Conservation (phyloP, 2,888 invertebrate genomes). For the Pedicia rivosa region DNA sequence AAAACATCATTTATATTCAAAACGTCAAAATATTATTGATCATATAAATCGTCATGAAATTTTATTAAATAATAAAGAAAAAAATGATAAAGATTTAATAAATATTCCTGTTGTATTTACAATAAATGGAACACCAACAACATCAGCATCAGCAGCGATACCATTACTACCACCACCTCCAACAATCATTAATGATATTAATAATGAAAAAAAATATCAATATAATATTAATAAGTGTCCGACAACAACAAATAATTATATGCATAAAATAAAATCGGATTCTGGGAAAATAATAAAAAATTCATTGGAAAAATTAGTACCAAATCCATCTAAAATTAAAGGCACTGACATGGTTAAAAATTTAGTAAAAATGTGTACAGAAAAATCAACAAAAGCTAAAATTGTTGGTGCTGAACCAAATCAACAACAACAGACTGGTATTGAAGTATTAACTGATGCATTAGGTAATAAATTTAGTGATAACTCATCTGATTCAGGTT, state of each 20-base stretch:
- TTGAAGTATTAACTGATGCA: constrained; percentile 11
- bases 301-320: constrained; percentile 16
- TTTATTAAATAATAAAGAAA: constrained; percentile 14
- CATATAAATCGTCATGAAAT: constrained; percentile 21
- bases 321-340: background rate
- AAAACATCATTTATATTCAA: constrained; percentile 29
- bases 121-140: background rate
- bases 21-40: constrained; percentile 19
- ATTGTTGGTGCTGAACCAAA: background rate
- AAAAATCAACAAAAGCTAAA: constrained; percentile 6
- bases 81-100: background rate
- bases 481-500: constrained; percentile 56
- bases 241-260: constrained; percentile 8
- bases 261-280: constrained; percentile 20
- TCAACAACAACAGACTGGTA: background rate
- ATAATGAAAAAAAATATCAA: background rate
- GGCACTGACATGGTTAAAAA: constrained; percentile 12
- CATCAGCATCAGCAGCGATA: background rate
- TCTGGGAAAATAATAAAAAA: constrained; percentile 19
- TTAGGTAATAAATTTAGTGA: constrained; percentile 36
- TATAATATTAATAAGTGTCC: constrained; percentile 10
- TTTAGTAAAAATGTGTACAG: constrained; percentile 11
- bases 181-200: background rate
- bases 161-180: background rate
- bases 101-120: background rate